Evolutionary conservation across 1,140 invertebrate genomes (phyloP).

Genomic region (Rhopalosiphum padi): DNA sequence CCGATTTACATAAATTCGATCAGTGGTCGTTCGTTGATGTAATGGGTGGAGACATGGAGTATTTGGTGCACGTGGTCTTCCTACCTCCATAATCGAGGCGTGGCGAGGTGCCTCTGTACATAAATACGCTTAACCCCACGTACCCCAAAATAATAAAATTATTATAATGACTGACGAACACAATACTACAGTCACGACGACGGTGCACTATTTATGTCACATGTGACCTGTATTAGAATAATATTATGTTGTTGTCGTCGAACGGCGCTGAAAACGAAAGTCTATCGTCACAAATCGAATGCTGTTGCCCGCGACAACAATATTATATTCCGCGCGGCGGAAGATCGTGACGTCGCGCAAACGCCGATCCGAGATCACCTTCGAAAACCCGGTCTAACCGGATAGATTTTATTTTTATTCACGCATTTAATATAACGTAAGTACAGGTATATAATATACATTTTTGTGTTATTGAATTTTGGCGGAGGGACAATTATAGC

Average conservation of each 20-base stretch:
- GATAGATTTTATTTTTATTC: constrained; percentile 19
- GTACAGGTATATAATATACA: background rate
- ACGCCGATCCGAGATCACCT: background rate
- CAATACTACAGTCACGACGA: no score
- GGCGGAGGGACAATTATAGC: background rate
- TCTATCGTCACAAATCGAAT: background rate
- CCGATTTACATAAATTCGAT: background rate
- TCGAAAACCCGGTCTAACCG: constrained; percentile 31
- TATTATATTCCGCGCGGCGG: background rate
- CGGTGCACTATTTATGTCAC: background rate
- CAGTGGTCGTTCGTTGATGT: no score
- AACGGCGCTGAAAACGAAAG: background rate
- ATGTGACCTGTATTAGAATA: background rate
- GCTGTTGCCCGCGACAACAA: background rate
- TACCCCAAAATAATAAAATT: background rate
- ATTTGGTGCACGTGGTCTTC: background rate
- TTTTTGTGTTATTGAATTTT: background rate
- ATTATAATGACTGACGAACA: background rate
- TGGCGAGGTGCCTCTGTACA: background rate
- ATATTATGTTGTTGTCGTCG: background rate
- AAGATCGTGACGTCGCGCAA: background rate
- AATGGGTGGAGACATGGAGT: background rate
- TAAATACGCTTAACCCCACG: background rate
- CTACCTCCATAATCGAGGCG: background rate
- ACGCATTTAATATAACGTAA: background rate